Conservation (phyloP, 2,888 invertebrate species). For the Ectemnius cavifrons region DNA sequence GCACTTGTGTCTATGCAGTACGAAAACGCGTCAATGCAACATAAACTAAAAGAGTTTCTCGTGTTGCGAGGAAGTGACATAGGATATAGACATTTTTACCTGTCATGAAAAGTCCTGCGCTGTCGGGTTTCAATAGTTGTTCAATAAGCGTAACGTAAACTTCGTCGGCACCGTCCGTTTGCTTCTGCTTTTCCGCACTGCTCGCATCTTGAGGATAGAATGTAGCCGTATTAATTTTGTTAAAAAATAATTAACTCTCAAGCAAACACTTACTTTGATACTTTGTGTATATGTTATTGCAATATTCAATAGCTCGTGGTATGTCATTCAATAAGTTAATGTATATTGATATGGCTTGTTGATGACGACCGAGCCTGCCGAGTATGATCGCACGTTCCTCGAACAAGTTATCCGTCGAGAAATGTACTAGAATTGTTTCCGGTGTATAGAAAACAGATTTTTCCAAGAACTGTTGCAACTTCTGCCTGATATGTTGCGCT, state of each 20-base stretch:
- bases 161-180: constrained; percentile 74
- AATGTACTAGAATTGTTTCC: constrained; percentile 91
- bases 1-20: constrained; percentile 38
- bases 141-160: constrained; percentile 81
- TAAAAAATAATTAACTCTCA: neutral
- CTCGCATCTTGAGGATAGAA: constrained; percentile 58
- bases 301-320: constrained; percentile 90
- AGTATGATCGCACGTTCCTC: constrained; percentile 97
- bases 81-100: constrained; percentile 53
- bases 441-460: constrained; percentile 90
- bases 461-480: constrained; percentile 88
- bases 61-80: too few species aligned
- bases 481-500: constrained; percentile 80
- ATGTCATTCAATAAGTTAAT: constrained; percentile 91
- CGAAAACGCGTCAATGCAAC: neutral
- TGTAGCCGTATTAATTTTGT: constrained; percentile 12
- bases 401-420: constrained; percentile 90
- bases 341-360: constrained; percentile 95
- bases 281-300: constrained; percentile 84
- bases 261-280: constrained; percentile 68
- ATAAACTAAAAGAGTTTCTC: too few species aligned
- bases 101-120: constrained; percentile 63
- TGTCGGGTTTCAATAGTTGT: constrained; percentile 79
- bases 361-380: constrained; percentile 93
- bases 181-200: constrained; percentile 64